Evolutionary conservation across 2,888 invertebrate genomes (phyloP).

Genomic region (Meghimatium bilineatum): DNA sequence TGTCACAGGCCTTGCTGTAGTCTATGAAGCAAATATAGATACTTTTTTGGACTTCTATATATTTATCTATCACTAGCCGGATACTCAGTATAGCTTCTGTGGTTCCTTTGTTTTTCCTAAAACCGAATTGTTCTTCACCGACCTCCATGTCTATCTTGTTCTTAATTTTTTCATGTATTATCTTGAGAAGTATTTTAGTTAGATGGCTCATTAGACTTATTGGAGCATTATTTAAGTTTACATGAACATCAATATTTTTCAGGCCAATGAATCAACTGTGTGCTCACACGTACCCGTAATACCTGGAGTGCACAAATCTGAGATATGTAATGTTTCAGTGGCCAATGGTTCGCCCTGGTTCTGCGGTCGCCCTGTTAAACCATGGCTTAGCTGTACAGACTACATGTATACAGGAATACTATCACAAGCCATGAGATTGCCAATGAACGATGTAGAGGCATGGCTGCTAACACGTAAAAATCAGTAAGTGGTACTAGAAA

Average conservation of each 20-base stretch:
- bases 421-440: neutral
- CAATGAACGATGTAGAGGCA: neutral
- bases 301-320: slow-evolving; percentile 1
- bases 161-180: too few species aligned
- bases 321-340: slow-evolving; percentile 23
- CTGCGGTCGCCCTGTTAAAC: slow-evolving; percentile 31
- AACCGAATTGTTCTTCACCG: too few species aligned
- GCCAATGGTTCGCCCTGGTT: slow-evolving; percentile 27
- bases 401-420: neutral
- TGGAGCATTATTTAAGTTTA: too few species aligned
- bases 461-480: neutral
- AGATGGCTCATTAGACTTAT: too few species aligned
- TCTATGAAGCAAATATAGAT: too few species aligned
- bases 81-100: too few species aligned
- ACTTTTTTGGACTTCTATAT: too few species aligned
- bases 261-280: slow-evolving; percentile 5
- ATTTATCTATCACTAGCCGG: too few species aligned
- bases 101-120: too few species aligned
- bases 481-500: neutral
- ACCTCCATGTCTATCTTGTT: too few species aligned
- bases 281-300: slow-evolving; percentile 10
- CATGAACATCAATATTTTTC: neutral
- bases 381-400: slow-evolving; percentile 14
- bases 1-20: too few species aligned
- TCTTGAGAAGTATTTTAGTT: too few species aligned